Base-by-base conservation (phyloP, 2,797 vertebrate species). In the Hippoglossus hippoglossus region DNA sequence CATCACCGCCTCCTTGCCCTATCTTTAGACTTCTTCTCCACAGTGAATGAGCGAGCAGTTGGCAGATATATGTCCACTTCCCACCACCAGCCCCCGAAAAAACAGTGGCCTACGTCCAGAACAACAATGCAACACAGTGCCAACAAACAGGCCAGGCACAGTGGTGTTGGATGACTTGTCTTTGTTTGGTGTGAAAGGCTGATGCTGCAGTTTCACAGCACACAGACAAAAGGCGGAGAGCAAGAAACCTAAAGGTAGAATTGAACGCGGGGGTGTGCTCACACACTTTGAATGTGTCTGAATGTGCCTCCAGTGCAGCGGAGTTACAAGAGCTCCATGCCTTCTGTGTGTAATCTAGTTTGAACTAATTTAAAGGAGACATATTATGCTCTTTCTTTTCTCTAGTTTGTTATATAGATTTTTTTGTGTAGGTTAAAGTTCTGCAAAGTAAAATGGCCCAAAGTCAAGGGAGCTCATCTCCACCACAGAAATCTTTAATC, bases 81-180 rank as follows among this genome's bases (percentile, higher is more conserved):
- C 63, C 77, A 63, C 31, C 65, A 34, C 44, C 22, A 57, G 39
- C 62, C 28, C 34, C 7, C 67, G 63, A 51, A 51, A 75, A 67
- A 83, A 58, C 81, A 77, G 58, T 60, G 58, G 69, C 59, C 64
- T 79, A 67, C 67, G 84, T 86, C 76, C 56, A 68, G 44, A 68
- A 73, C 53, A 59, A 92, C 89, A 90, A 86, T 81, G 81, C 71
- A 75, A 73, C 79, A 80, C 71, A 81, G 82, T 74, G 75, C 72
- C 51, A 79, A 81, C 87, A 84, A 75, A 82, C 82, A 80, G 64
- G 28, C 63, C 75, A 25, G 63, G 59, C 63, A 77, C 63, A 68
- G 78, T 21, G 84, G 92, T 91, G 89, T 93, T 92, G 78, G 80
- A 77, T 94, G 87, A 89, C 92, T 73, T 36, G 84, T 79, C 82